Conservation (phyloP, 1,140 invertebrate species). For the Euura saliciscinereae region DNA sequence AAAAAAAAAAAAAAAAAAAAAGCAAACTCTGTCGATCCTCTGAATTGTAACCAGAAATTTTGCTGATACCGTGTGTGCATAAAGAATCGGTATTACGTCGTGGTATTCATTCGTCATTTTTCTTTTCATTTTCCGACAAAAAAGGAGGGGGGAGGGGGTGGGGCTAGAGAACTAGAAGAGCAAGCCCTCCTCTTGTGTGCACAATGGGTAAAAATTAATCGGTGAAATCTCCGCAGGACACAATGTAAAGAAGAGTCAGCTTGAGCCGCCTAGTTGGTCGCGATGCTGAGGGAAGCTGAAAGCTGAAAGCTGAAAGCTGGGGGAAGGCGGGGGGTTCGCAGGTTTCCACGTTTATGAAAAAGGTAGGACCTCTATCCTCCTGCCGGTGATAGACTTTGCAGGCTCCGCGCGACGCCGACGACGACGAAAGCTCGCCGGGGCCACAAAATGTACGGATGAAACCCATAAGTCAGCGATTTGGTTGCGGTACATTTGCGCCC, state of each 20-base stretch:
- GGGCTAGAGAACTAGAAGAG: no score
- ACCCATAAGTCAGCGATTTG: slow-evolving; percentile 54
- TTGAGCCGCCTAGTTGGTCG: slow-evolving; percentile 6
- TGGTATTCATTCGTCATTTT: slow-evolving; percentile 8
- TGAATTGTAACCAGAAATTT: background rate
- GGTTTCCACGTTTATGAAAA: slow-evolving; percentile 46
- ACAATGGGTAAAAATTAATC: no score
- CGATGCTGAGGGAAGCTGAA: slow-evolving; percentile 25
- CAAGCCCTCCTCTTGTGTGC: no score
- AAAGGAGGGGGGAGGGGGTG: no score
- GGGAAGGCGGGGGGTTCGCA: slow-evolving; percentile 31
- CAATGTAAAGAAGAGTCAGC: no score
- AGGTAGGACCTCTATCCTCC: slow-evolving; percentile 14
- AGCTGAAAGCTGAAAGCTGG: slow-evolving; percentile 35
- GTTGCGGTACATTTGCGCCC: slow-evolving; percentile 43
- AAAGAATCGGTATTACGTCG: background rate
- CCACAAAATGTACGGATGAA: background rate
- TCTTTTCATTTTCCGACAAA: slow-evolving; percentile 8
- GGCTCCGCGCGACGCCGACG: background rate
- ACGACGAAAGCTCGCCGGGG: no score
- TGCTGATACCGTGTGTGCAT: background rate
- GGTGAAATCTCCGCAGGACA: no score
- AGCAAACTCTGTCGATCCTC: no score
- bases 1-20: no score
- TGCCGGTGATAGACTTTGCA: background rate